Evolutionary conservation across 2,113 vertebrate genomes (phyloP).

Genomic region (Crotalus tigris): DNA sequence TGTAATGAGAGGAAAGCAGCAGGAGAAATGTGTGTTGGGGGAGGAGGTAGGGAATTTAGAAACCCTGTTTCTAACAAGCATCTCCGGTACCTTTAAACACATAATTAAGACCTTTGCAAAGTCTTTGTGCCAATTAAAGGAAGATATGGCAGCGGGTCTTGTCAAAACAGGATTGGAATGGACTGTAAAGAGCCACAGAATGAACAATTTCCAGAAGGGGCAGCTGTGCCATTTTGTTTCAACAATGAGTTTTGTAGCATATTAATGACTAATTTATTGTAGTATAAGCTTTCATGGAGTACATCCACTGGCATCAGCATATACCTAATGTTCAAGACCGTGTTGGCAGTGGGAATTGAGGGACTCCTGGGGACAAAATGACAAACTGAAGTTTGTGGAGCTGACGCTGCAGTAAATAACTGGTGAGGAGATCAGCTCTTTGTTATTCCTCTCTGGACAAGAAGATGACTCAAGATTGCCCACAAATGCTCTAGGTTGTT

Average conservation of each 20-base stretch:
- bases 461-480: background rate
- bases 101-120: slow-evolving; percentile 72
- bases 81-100: slow-evolving; percentile 68
- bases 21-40: slow-evolving; percentile 61
- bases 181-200: background rate
- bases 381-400: background rate
- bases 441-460: background rate
- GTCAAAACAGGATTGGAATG: slow-evolving; percentile 65
- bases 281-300: background rate
- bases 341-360: background rate
- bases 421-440: background rate
- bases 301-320: background rate
- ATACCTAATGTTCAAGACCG: background rate
- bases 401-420: background rate
- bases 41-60: slow-evolving; percentile 61
- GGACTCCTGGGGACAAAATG: background rate
- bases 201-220: slow-evolving; percentile 7
- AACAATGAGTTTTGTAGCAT: background rate
- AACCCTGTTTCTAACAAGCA: slow-evolving; percentile 72
- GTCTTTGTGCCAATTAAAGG: slow-evolving; percentile 68
- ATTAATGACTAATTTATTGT: background rate
- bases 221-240: background rate
- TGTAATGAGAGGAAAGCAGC: slow-evolving; percentile 66
- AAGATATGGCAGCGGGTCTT: slow-evolving; percentile 68
- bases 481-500: background rate